phyloP scores from a whole-genome alignment of 1,140 invertebrate genomes.

The Coenobita brevimanus region DNA sequence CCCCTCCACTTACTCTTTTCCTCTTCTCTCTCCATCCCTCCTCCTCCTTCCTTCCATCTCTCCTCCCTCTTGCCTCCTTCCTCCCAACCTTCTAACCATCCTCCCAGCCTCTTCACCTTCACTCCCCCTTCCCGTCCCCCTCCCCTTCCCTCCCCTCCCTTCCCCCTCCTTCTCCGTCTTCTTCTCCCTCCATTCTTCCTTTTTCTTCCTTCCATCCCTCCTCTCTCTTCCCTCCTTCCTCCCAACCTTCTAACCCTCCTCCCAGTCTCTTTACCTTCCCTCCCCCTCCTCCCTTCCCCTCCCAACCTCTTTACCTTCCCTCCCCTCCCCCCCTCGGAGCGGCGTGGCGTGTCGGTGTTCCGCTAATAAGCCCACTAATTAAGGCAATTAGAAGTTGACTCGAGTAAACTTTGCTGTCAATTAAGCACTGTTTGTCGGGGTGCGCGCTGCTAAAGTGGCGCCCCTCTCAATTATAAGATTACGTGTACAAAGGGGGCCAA shows the following conservation, averaged over 20 bases:
- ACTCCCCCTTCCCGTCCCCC: background rate
- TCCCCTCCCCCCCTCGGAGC: slow-evolving; percentile 1
- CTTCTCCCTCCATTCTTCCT: background rate
- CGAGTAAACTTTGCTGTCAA: slow-evolving; percentile 63
- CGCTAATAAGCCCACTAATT: slow-evolving; percentile 54
- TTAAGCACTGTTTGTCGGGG: slow-evolving; percentile 55
- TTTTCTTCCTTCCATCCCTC: background rate
- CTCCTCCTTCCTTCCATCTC: background rate
- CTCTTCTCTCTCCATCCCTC: background rate
- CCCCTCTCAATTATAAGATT: slow-evolving; percentile 54
- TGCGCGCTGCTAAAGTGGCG: slow-evolving; percentile 37
- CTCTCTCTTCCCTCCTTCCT: background rate
- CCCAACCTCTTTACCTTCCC: background rate
- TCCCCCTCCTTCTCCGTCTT: background rate
- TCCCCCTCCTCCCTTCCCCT: background rate
- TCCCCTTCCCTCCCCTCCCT: background rate
- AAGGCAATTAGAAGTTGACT: slow-evolving; percentile 63
- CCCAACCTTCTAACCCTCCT: background rate
- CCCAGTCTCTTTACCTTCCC: background rate
- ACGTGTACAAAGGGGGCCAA: slow-evolving; percentile 39
- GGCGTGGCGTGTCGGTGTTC: slow-evolving; percentile 41
- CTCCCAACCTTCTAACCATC: background rate
- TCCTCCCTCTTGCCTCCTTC: background rate
- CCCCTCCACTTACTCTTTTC: background rate
- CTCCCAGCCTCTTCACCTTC: background rate